phyloP scores from a whole-genome alignment of 2,113 vertebrate genomes.

The Chionis minor region DNA sequence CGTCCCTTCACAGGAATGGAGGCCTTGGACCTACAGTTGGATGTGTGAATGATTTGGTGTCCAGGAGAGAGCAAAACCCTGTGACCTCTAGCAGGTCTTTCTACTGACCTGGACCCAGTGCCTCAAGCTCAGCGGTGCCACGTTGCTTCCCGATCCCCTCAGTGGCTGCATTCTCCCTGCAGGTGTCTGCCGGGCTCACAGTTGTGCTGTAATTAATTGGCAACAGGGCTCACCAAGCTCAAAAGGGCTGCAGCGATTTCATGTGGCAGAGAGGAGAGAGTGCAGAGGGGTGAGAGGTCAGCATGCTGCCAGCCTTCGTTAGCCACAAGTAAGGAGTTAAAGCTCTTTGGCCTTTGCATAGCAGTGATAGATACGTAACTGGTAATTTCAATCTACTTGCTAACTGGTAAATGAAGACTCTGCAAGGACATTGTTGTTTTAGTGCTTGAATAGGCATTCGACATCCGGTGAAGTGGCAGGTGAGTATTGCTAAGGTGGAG shows the following conservation, averaged over 20 bases:
- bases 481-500: not conserved
- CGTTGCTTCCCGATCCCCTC: not conserved
- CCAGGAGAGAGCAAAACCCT: not conserved
- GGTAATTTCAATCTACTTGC: not conserved
- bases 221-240: not conserved
- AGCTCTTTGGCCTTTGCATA: not conserved
- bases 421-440: not conserved
- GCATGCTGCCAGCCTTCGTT: not conserved
- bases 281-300: not conserved
- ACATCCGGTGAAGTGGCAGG: not conserved
- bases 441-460: not conserved
- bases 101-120: not conserved
- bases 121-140: fast-evolving
- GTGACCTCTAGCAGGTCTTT: not conserved
- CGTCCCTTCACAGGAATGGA: not conserved
- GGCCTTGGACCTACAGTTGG: not conserved
- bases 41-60: not conserved
- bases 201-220: not conserved
- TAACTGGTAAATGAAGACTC: not conserved
- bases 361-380: not conserved
- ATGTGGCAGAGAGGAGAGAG: not conserved
- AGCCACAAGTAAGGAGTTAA: not conserved
- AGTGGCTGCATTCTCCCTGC: not conserved
- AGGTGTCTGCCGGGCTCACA: not conserved
- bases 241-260: not conserved